Evolutionary conservation across 2,797 vertebrate genomes (phyloP).

Genomic region (Smutsia gigantea): DNA sequence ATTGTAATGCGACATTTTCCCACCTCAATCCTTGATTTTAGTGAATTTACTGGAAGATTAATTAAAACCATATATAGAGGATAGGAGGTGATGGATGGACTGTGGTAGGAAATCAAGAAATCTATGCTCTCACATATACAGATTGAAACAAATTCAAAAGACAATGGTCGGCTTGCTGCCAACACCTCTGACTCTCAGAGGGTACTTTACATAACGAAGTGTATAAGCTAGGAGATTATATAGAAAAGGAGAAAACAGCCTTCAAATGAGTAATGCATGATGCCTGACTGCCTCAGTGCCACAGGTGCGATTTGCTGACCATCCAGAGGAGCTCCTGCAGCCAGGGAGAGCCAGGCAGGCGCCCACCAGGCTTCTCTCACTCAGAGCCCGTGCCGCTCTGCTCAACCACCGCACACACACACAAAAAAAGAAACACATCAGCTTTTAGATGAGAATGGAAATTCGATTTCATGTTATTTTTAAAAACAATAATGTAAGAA

Average conservation of each 20-base stretch:
- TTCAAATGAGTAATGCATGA: neutral
- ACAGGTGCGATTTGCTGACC: neutral
- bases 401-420: no score
- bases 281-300: neutral
- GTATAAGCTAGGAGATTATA: neutral
- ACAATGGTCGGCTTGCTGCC: neutral
- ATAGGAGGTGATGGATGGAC: neutral
- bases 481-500: no score
- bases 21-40: neutral
- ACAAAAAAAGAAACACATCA: neutral
- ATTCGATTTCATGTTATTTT: constrained; percentile 15
- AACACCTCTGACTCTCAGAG: neutral
- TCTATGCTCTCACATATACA: neutral
- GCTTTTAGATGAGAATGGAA: neutral
- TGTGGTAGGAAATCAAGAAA: neutral
- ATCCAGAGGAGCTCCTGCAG: neutral
- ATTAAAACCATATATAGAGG: neutral
- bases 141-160: constrained; percentile 4
- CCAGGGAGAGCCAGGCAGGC: neutral
- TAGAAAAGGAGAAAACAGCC: neutral
- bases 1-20: neutral
- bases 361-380: neutral
- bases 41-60: neutral
- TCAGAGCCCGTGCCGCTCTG: neutral
- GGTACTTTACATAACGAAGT: neutral